Percentiles rank a stretch among this genome's conserved stretches.
phyloP scores from a whole-genome alignment of 2,113 vertebrate species.

The Istiophorus platypterus region DNA sequence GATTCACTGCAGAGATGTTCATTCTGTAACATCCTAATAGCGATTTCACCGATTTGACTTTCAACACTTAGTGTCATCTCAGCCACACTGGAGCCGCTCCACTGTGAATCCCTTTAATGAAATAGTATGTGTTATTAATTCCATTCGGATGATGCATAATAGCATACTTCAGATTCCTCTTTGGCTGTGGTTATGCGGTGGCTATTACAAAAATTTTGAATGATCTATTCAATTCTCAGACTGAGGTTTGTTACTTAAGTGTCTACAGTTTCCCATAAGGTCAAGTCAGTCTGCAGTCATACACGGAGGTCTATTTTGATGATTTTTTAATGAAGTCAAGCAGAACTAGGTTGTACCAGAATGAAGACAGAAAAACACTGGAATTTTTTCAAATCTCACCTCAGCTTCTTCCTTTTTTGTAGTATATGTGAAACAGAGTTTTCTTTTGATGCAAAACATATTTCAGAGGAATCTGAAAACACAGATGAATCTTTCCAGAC shows the following conservation, averaged over 20 bases:
- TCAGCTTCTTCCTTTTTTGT: neutral
- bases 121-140: neutral
- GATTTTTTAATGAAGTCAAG: neutral
- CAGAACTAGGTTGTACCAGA: neutral
- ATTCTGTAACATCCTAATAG: neutral
- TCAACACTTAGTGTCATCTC: neutral
- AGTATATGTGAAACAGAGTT: neutral
- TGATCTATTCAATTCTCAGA: neutral
- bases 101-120: neutral
- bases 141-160: neutral
- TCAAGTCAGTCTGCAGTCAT: neutral
- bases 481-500: neutral
- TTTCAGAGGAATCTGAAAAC: neutral
- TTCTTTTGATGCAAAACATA: neutral
- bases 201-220: neutral
- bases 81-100: neutral
- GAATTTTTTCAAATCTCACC: neutral
- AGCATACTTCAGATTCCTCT: neutral
- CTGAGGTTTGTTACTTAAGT: neutral
- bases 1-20: constrained; percentile 5
- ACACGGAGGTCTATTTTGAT: neutral
- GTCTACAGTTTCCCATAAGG: neutral
- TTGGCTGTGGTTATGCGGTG: neutral
- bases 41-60: constrained; percentile 9
- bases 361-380: neutral